These are phyloP conservation scores for Andrena chrysosceles DNA, from an alignment of 2,888 invertebrate genomes.

Conservation along the genomic window DNA sequence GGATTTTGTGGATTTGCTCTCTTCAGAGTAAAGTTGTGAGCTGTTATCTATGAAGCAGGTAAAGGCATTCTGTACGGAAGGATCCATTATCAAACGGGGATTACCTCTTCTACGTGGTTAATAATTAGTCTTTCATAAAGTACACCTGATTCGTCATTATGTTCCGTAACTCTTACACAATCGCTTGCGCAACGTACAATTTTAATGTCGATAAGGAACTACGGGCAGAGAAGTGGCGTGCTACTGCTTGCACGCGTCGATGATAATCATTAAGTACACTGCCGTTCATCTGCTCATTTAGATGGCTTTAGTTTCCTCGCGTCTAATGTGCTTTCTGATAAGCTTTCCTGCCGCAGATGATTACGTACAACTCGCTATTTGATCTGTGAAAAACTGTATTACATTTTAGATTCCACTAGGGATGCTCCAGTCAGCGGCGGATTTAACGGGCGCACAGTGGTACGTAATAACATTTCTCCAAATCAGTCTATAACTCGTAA, in stretches of 20 bases:
- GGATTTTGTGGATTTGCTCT: too few species aligned
- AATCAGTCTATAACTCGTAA: too few species aligned
- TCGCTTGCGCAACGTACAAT: slow-evolving; percentile 34
- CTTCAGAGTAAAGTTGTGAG: not conserved
- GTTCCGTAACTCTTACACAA: slow-evolving; percentile 35
- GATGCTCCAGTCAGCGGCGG: too few species aligned
- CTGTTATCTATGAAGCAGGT: not conserved
- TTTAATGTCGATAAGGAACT: slow-evolving; percentile 33
- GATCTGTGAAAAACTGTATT: too few species aligned
- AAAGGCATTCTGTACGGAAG: not conserved
- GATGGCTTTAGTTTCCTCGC: too few species aligned
- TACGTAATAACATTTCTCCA: too few species aligned
- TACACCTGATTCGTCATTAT: slow-evolving; percentile 16
- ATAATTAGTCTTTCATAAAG: slow-evolving; percentile 17
- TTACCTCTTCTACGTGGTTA: slow-evolving; percentile 2
- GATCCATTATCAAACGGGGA: slow-evolving; percentile 3
- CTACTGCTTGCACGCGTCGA: slow-evolving; percentile 2
- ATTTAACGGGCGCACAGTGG: too few species aligned
- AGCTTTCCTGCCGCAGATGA: not conserved
- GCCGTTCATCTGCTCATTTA: not conserved
- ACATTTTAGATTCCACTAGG: too few species aligned
- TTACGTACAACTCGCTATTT: too few species aligned
- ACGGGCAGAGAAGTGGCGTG: slow-evolving; percentile 13
- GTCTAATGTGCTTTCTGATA: not conserved
- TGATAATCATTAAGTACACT: slow-evolving; percentile 23